phyloP scores from a whole-genome alignment of 2,888 invertebrate genomes.

The Spialia ferax region DNA sequence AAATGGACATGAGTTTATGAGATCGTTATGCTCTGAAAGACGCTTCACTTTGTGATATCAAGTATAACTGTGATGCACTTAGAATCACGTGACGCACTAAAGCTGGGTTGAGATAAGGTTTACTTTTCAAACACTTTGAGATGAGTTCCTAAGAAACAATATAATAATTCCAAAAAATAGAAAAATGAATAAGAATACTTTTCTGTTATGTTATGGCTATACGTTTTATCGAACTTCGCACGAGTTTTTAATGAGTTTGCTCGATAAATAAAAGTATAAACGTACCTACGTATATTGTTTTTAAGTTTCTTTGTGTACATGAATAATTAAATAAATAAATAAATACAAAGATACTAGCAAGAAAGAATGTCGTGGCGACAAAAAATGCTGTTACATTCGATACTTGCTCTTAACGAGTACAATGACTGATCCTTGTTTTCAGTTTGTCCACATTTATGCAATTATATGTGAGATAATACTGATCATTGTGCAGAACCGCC shows the following conservation, averaged over 20 bases:
- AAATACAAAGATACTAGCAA: slow-evolving; percentile 32
- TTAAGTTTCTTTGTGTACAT: no score
- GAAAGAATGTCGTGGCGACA: slow-evolving; percentile 43
- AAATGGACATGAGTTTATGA: slow-evolving; percentile 65
- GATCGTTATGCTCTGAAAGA: slow-evolving; percentile 57
- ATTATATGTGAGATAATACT: slow-evolving; percentile 37
- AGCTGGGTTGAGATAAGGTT: no score
- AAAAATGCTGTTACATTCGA: slow-evolving; percentile 43
- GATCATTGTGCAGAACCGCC: slow-evolving; percentile 28
- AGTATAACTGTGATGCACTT: slow-evolving; percentile 10
- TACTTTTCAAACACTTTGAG: no score
- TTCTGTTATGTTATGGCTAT: no score
- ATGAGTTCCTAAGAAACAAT: neutral
- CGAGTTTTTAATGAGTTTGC: no score
- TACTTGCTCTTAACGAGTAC: slow-evolving; percentile 48
- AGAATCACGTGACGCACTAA: slow-evolving; percentile 19
- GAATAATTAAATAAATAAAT: no score
- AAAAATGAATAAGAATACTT: no score
- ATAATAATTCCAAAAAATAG: no score
- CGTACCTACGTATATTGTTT: no score
- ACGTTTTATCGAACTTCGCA: no score
- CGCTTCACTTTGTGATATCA: slow-evolving; percentile 55
- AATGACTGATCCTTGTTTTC: slow-evolving; percentile 44
- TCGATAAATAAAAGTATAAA: no score
- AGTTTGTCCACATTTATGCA: slow-evolving; percentile 43